phyloP scores from a whole-genome alignment of 1,140 invertebrate species.

The Acromyrmex charruanus region DNA sequence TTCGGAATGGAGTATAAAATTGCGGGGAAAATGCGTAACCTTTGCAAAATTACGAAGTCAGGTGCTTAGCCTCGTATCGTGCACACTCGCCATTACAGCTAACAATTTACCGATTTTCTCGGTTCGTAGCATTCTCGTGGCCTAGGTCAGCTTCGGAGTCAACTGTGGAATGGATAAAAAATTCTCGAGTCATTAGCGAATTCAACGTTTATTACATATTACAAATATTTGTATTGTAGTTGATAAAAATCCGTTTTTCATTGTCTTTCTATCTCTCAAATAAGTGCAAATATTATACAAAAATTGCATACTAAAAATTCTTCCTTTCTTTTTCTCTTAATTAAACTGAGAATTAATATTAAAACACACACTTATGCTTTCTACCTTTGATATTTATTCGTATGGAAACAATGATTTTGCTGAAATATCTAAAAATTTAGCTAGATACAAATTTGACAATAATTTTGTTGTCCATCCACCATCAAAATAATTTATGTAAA shows the following conservation, averaged over 20 bases:
- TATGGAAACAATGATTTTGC: no score
- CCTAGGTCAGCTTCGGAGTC: constrained; percentile 21
- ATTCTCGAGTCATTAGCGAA: background rate
- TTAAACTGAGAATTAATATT: background rate
- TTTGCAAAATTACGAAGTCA: constrained; percentile 57
- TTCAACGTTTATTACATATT: background rate
- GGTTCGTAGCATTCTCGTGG: constrained; percentile 24
- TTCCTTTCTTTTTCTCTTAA: background rate
- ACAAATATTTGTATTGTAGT: background rate
- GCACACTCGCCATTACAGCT: constrained; percentile 30
- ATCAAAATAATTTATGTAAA: no score
- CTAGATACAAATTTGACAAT: no score
- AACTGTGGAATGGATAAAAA: background rate
- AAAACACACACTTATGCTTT: background rate
- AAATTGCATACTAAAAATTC: background rate
- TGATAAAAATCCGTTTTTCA: background rate
- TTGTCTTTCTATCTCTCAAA: background rate
- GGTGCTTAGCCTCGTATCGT: constrained; percentile 45
- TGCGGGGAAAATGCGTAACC: constrained; percentile 42
- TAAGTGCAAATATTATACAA: background rate
- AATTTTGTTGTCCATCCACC: no score
- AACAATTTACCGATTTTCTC: constrained; percentile 47
- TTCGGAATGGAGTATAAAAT: constrained; percentile 28
- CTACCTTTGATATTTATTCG: no score
- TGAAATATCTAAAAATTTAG: no score